phyloP scores from a whole-genome alignment of 2,113 vertebrate genomes.

The Nesospiza acunhae region DNA sequence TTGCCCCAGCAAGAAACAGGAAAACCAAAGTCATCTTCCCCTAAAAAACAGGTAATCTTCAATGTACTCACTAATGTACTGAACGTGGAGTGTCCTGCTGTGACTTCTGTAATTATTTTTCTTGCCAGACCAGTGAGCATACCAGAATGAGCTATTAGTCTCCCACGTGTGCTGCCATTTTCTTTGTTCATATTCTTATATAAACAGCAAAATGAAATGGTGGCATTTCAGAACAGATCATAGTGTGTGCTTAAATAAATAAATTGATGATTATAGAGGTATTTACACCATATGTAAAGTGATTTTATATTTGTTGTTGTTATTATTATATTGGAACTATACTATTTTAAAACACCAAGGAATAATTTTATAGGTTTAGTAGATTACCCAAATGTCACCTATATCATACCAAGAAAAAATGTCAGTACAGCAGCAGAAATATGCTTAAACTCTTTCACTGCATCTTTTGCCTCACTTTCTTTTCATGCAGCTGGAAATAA shows the following conservation, averaged over 20 bases:
- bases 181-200: constrained; percentile 9
- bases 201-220: constrained; percentile 4
- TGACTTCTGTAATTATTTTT: constrained; percentile 13
- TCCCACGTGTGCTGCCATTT: background rate
- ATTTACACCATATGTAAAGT: background rate
- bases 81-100: background rate
- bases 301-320: background rate
- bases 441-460: background rate
- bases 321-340: background rate
- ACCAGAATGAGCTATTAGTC: background rate
- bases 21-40: constrained; percentile 89
- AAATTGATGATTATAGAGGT: background rate
- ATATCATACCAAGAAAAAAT: background rate
- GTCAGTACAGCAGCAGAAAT: background rate
- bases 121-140: constrained; percentile 5
- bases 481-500: background rate
- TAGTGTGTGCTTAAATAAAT: background rate
- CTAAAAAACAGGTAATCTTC: constrained; percentile 92
- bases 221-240: background rate
- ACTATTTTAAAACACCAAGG: background rate
- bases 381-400: background rate
- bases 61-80: background rate
- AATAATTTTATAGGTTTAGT: background rate
- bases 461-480: background rate
- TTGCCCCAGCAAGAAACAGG: constrained; percentile 85